A percentile compares a stretch with the other conserved stretches of the same genome.
These are phyloP conservation scores for Diploptera punctata DNA, from an alignment of 2,888 invertebrate species.

Conservation along the genomic window DNA sequence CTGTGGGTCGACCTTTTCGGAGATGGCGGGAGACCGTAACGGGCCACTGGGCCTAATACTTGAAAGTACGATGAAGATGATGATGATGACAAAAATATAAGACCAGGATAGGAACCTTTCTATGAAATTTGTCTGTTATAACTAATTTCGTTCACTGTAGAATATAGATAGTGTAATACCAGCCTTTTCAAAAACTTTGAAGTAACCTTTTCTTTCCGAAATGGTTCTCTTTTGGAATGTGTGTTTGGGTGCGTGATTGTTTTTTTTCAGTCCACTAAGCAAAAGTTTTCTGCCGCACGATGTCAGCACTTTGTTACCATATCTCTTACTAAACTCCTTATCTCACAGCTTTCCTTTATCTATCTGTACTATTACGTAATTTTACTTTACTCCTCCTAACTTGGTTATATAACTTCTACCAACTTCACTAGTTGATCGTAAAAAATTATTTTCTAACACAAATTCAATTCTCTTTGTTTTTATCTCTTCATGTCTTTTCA, in stretches of 20 bases:
- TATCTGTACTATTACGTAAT: conserved; percentile 8
- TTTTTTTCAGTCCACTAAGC: conserved; percentile 25
- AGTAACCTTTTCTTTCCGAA: neutral
- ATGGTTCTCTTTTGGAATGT: conserved; percentile 12
- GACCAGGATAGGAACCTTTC: too few species aligned
- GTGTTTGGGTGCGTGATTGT: conserved; percentile 20
- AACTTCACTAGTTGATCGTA: neutral
- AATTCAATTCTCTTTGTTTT: too few species aligned
- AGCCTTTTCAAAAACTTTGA: conserved; percentile 15
- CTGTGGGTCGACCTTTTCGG: too few species aligned
- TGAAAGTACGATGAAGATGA: too few species aligned
- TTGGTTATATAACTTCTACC: neutral
- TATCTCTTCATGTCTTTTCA: too few species aligned
- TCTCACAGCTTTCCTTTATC: neutral
- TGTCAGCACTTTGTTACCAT: conserved; percentile 18
- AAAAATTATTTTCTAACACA: neutral
- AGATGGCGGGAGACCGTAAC: too few species aligned
- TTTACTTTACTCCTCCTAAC: conserved; percentile 23
- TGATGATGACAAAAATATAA: too few species aligned
- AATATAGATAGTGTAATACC: too few species aligned
- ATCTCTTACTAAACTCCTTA: neutral
- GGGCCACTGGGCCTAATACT: too few species aligned
- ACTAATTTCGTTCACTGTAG: too few species aligned
- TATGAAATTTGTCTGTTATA: too few species aligned
- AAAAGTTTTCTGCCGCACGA: conserved; percentile 21